Base-by-base conservation (phyloP, 2,888 invertebrate genomes). In the Limnephilus lunatus region DNA sequence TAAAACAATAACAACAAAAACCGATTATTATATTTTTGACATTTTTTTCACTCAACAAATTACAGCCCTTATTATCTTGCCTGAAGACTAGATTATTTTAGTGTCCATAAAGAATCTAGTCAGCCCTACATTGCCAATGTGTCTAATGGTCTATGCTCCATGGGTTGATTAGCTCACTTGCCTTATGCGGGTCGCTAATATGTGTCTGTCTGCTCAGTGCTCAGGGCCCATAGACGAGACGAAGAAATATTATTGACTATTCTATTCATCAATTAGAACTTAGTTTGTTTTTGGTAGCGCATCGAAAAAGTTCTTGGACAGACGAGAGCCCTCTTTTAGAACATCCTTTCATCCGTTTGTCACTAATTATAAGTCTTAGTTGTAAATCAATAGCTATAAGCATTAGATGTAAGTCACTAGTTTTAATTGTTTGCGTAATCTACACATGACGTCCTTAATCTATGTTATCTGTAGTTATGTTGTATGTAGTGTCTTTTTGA, bases 161-260 rank as follows among this genome's bases (percentile, higher is more conserved):
- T 30, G 86, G 86, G 86, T 19, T 39, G 83, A 83, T 83, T 83
- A 32, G 35, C 32, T 83, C 35, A 35, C 83, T 83, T 83, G 44
- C 2, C 14, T 25, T 31, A 86, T 86, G 86, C 86, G 86, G 86
- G 86, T 86, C 86, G 86, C 86, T 86, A 86, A 86, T 86, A 86
- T 86, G 48, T 39, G 48, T 39, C 86, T 86, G 86, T 15, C 86
- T 86, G 48, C 30, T 30, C 68, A 25, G 68, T 86, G 48, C 30
- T 30, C 68, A 25, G 68, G 68, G 25, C 25, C 25, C 35, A 86
- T 30, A 39, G 86, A 44, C n/a, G 15, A 35, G 83, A n/a, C 35
- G 35, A 83, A 83, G 83, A 83, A 35, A 25, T 83, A 83, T 25
- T 83, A 83, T 83, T 83, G 35, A 83, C 83, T 9, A 44, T 44